Conservation (phyloP, 2,888 invertebrate genomes). For the Notodonta dromedarius region DNA sequence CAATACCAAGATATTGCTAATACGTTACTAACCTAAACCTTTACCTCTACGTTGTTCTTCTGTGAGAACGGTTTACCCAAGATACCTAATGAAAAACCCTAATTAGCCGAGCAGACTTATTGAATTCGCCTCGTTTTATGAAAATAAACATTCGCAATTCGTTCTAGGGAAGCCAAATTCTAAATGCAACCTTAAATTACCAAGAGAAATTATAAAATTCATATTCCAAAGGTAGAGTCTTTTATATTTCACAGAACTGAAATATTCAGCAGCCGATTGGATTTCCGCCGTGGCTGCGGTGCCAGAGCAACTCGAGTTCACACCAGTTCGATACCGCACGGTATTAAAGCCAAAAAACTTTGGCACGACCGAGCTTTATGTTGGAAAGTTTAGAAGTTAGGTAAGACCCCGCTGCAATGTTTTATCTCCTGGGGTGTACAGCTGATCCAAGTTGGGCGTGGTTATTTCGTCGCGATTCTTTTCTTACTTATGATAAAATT, state of each 20-base stretch:
- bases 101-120: no score
- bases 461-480: slow-evolving; percentile 20
- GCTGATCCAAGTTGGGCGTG: slow-evolving; percentile 26
- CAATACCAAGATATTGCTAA: no score
- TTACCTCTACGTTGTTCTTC: no score
- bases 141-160: no score
- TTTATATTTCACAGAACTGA: slow-evolving; percentile 10
- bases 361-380: slow-evolving; percentile 40
- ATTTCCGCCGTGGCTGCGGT: slow-evolving; percentile 32
- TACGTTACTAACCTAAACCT: no score
- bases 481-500: neutral
- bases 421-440: slow-evolving; percentile 37
- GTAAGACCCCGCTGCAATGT: slow-evolving; percentile 37
- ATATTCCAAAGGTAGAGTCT: no score
- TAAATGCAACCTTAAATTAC: no score
- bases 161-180: no score
- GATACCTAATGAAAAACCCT: no score
- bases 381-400: slow-evolving; percentile 42
- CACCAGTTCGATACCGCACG: slow-evolving; percentile 34
- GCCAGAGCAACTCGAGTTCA: slow-evolving; percentile 39
- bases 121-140: no score
- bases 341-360: slow-evolving; percentile 43
- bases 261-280: slow-evolving; percentile 40
- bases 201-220: no score
- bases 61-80: no score